phyloP scores from a whole-genome alignment of 92 coral and sea anemone species.

The Parazoanthus darwini region DNA sequence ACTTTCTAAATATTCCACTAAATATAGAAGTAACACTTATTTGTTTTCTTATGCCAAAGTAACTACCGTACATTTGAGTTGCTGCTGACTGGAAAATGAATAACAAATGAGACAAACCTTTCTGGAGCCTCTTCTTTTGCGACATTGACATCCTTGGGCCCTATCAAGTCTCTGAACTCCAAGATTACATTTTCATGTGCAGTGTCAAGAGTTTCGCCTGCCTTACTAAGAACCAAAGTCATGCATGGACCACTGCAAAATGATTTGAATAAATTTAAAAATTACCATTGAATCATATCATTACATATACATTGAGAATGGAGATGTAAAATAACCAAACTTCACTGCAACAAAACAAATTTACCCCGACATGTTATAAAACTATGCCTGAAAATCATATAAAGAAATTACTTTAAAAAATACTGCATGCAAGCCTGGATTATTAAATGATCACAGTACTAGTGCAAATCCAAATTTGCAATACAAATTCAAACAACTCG shows the following conservation, averaged over 20 bases:
- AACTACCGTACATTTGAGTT: neutral
- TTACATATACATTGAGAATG: no score
- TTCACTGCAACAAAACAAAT: neutral
- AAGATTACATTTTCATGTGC: conserved; percentile 79
- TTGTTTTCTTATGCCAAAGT: no score
- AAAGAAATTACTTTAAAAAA: no score
- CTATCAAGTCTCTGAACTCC: conserved; percentile 92
- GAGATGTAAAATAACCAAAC: neutral
- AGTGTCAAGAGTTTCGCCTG: conserved; percentile 72
- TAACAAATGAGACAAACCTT: conserved; percentile 58
- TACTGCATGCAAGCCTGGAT: no score
- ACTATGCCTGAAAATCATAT: neutral
- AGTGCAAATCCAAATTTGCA: no score
- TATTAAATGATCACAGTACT: no score
- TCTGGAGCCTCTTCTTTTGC: conserved; percentile 98
- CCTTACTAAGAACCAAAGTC: conserved; percentile 91
- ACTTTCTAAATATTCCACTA: neutral
- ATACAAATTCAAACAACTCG: no score
- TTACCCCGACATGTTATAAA: neutral
- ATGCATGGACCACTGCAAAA: conserved; percentile 89
- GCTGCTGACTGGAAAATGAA: neutral
- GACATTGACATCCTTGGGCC: conserved; percentile 94
- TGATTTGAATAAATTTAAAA: neutral
- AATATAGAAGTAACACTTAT: neutral
- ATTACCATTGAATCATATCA: neutral